Evolutionary conservation across 2,797 vertebrate species (phyloP).

Genomic region (Onychomys arenicola): DNA sequence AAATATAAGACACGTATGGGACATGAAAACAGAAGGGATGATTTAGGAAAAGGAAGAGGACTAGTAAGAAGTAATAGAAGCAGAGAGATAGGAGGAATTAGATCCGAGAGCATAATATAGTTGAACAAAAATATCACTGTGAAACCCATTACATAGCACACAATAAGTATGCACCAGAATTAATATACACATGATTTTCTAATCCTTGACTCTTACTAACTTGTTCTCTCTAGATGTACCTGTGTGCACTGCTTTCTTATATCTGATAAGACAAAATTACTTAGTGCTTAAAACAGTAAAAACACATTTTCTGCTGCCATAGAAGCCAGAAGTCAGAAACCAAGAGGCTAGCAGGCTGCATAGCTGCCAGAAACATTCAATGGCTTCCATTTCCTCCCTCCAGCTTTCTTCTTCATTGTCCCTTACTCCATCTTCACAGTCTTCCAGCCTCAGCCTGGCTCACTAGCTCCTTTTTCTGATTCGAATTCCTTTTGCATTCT

Average conservation of each 20-base stretch:
- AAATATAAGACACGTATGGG: background rate
- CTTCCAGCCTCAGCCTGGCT: background rate
- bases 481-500: background rate
- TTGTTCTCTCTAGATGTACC: background rate
- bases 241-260: background rate
- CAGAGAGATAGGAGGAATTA: background rate
- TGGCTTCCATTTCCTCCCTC: background rate
- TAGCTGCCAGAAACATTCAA: background rate
- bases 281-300: slow-evolving; percentile 30
- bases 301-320: background rate
- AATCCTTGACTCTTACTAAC: slow-evolving; percentile 15
- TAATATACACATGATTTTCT: background rate
- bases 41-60: background rate
- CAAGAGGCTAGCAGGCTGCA: background rate
- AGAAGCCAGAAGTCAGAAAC: background rate
- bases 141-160: background rate
- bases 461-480: background rate
- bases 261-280: background rate
- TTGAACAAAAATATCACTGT: background rate
- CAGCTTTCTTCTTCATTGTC: background rate
- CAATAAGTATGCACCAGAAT: background rate
- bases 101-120: background rate
- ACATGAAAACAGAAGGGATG: background rate
- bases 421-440: background rate
- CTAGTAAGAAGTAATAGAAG: background rate